Percentiles rank a stretch among this genome's conserved stretches.
Conservation (phyloP, 2,113 vertebrate genomes). For the Ceuthmochares aereus region DNA sequence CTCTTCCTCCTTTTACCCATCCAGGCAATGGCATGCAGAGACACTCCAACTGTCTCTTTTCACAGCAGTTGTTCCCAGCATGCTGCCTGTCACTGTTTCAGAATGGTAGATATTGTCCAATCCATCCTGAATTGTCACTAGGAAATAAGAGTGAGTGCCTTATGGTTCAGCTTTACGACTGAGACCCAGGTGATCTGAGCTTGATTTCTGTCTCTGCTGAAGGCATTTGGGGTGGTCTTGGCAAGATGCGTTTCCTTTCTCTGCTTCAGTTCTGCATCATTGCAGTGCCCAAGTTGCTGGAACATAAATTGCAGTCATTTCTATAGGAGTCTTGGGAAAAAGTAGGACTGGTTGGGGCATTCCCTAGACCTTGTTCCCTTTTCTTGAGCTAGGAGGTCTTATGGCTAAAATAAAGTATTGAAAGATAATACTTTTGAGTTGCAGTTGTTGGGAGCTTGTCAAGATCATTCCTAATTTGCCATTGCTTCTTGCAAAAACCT, state of each 20-base stretch:
- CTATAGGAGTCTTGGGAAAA: not conserved
- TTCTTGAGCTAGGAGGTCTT: not conserved
- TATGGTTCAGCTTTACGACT: not conserved
- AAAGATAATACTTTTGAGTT: not conserved
- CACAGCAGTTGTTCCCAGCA: not conserved
- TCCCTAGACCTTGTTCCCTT: not conserved
- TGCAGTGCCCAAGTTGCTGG: not conserved
- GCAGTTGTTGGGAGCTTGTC: not conserved
- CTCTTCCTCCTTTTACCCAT: not conserved
- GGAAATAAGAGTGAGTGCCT: not conserved
- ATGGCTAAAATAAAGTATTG: not conserved
- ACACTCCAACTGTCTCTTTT: not conserved
- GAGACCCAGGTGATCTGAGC: not conserved
- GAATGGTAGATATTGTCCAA: not conserved
- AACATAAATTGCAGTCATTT: not conserved
- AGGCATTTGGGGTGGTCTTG: not conserved
- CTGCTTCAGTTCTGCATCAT: not conserved
- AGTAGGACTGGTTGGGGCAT: not conserved
- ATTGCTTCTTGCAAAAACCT: not conserved
- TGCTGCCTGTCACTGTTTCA: not conserved
- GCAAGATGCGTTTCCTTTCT: not conserved
- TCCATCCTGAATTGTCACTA: conserved; percentile 2
- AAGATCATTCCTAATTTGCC: not conserved
- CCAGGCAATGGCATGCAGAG: not conserved
- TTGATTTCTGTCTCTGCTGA: conserved; percentile 5